Base-by-base conservation (phyloP, 1,140 invertebrate genomes). In the Leptonema lineaticorne region DNA sequence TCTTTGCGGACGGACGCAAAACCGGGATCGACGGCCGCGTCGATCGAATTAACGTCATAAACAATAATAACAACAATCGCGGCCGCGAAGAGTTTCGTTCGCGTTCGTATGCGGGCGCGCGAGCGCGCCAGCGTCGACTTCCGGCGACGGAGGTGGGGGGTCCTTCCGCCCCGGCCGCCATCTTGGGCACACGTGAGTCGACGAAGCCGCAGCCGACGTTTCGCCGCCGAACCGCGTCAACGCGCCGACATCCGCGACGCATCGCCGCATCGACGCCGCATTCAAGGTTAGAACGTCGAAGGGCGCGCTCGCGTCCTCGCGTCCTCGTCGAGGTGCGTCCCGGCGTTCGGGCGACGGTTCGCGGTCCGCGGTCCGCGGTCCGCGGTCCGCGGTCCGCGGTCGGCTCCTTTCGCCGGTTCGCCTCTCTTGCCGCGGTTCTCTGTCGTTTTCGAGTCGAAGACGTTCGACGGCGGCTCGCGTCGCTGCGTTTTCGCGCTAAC, bases 111-210 rank as follows among this genome's bases (percentile, higher is more conserved):
- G 48, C 9, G 48, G 53, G 14, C 45, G 62, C 37, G 59, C 2
- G 2, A 26, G 60, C 30, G 29, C 24, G 63, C 48, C 5, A 2
- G 4, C 16, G 16, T 20, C 63, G 37, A 24, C 50, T 30, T 18
- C 28, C 18, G 16, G 8, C 41, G 22, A 20, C 27, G 16, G 63
- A 24, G 62, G 20, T 20, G 29, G 22, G 37, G 37, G 28, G 48
- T 46, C 63, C 37, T 57, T 57, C 53, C 63, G 48, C 48, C 53
- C 63, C 28, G 48, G 63, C 63, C 24, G 63, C 53, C 63, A 57
- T 57, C 48, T 57, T 66, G 63, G 48, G 53, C 63, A 66, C 63
- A 66, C 53, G 63, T 66, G 63, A 66, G 63, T 11, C 46, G 46
- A 20, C 48, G 22, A 22, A 26, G 48, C 30, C 18, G 63, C 20